These are phyloP conservation scores for Orestias chungarensis DNA, from an alignment of 2,797 vertebrate species.

Conservation along the genomic window DNA sequence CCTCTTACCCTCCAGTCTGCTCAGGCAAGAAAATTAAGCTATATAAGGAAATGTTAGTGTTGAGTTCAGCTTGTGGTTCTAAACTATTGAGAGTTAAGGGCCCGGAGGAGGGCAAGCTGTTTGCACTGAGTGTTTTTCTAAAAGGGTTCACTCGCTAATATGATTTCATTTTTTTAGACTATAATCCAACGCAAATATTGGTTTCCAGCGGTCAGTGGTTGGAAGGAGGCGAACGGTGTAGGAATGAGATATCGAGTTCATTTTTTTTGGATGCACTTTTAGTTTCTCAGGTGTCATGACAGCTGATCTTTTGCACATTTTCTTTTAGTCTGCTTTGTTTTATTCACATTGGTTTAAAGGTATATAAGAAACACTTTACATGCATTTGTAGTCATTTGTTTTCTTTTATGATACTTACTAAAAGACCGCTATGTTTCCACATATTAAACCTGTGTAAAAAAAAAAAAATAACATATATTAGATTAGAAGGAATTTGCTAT, in stretches of 20 bases:
- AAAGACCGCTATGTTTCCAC: too few relatives aligned
- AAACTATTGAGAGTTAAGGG: slow-evolving; percentile 40
- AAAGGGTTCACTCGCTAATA: slow-evolving; percentile 61
- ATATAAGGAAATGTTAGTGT: slow-evolving; percentile 73
- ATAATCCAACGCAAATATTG: slow-evolving; percentile 67
- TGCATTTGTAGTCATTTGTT: neutral
- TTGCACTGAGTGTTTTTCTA: slow-evolving; percentile 53
- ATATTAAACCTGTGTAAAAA: too few relatives aligned
- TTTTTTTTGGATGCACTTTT: slow-evolving; percentile 22
- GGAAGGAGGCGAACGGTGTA: slow-evolving; percentile 1
- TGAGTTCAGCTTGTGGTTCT: slow-evolving; percentile 34
- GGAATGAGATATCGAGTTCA: slow-evolving; percentile 31
- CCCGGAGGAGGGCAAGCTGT: slow-evolving; percentile 47
- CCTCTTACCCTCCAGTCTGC: slow-evolving; percentile 37
- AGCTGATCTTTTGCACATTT: neutral
- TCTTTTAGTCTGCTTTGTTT: neutral
- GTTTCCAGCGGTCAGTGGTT: slow-evolving; percentile 35
- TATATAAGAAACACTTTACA: neutral
- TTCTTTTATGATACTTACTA: too few relatives aligned
- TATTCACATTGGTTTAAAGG: neutral
- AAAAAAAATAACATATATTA: too few relatives aligned
- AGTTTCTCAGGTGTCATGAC: slow-evolving; percentile 6
- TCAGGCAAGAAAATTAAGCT: slow-evolving; percentile 51
- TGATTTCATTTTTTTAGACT: slow-evolving; percentile 41
- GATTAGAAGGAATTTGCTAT: too few relatives aligned